Conservation (phyloP, 1,140 invertebrate genomes). For the Drosophila pandora region DNA sequence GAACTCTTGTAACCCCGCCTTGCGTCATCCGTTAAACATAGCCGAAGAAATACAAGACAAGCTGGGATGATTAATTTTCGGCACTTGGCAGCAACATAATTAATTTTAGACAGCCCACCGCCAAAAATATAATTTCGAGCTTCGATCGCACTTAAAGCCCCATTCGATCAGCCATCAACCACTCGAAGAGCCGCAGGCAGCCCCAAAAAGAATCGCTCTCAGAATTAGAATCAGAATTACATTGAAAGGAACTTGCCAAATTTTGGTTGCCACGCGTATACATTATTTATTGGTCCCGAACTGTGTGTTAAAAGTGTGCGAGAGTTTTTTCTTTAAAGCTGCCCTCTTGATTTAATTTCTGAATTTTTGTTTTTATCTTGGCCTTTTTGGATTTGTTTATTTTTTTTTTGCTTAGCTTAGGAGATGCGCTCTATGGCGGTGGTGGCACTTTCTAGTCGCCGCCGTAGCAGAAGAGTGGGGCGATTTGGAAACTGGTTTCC, state of each 20-base stretch:
- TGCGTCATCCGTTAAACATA: slow-evolving; percentile 66
- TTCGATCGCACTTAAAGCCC: slow-evolving; percentile 27
- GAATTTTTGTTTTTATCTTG: slow-evolving; percentile 30
- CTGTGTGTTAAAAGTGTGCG: slow-evolving; percentile 75
- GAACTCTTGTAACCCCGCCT: slow-evolving; percentile 45
- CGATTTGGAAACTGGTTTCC: slow-evolving; percentile 66
- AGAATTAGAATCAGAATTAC: slow-evolving; percentile 31
- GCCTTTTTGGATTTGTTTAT: slow-evolving; percentile 13
- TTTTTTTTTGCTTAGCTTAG: slow-evolving; percentile 24
- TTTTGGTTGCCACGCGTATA: slow-evolving; percentile 75
- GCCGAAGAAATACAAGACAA: slow-evolving; percentile 10
- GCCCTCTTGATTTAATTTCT: slow-evolving; percentile 50
- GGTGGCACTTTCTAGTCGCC: slow-evolving; percentile 76
- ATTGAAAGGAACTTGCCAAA: slow-evolving; percentile 54
- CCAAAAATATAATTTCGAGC: slow-evolving; percentile 38
- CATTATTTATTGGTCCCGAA: slow-evolving; percentile 65
- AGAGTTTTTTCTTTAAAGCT: slow-evolving; percentile 41
- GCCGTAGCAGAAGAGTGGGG: slow-evolving; percentile 43
- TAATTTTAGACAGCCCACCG: slow-evolving; percentile 39
- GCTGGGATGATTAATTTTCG: slow-evolving; percentile 52
- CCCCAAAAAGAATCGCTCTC: slow-evolving; percentile 6
- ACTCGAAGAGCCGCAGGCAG: slow-evolving; percentile 39
- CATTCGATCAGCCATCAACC: slow-evolving; percentile 32
- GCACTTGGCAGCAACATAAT: slow-evolving; percentile 41
- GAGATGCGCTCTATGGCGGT: slow-evolving; percentile 55